phyloP scores from a whole-genome alignment of 2,797 vertebrate species.

The Hippoglossus hippoglossus region DNA sequence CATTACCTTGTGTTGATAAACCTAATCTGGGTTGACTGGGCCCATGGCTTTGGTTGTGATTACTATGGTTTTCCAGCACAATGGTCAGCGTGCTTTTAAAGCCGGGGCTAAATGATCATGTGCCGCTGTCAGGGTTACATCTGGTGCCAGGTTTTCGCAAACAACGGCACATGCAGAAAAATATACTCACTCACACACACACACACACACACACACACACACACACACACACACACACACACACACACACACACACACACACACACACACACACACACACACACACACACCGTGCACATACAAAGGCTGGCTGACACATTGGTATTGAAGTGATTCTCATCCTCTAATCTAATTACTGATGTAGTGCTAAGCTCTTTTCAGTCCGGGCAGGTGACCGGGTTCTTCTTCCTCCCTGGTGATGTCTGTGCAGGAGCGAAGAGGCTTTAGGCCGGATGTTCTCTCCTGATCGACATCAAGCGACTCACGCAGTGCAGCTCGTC shows the following conservation, averaged over 20 bases:
- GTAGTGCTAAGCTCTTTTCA: constrained; percentile 63
- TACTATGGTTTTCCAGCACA: constrained; percentile 43
- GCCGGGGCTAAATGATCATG: constrained; percentile 30
- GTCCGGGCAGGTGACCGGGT: constrained; percentile 55
- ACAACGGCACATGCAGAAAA: constrained; percentile 16
- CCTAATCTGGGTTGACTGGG: constrained; percentile 54
- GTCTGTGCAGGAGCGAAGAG: constrained; percentile 28
- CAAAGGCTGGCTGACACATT: constrained; percentile 47
- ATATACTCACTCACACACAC: constrained; percentile 6
- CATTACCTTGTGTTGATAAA: constrained; percentile 61
- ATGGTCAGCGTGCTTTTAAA: constrained; percentile 37
- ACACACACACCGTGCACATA: not conserved
- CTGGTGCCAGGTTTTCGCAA: constrained; percentile 18
- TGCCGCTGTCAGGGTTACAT: constrained; percentile 48
- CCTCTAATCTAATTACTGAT: constrained; percentile 79
- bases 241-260: no score
- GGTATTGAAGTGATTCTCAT: constrained; percentile 60
- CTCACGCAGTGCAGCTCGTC: constrained; percentile 13
- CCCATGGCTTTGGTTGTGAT: constrained; percentile 42
- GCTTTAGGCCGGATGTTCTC: constrained; percentile 54
- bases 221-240: no score
- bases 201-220: not conserved
- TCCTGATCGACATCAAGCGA: constrained; percentile 48
- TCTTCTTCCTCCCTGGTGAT: constrained; percentile 43
- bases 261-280: constrained; percentile 14